phyloP scores from a whole-genome alignment of 2,797 vertebrate genomes.

The Vultur gryphus region DNA sequence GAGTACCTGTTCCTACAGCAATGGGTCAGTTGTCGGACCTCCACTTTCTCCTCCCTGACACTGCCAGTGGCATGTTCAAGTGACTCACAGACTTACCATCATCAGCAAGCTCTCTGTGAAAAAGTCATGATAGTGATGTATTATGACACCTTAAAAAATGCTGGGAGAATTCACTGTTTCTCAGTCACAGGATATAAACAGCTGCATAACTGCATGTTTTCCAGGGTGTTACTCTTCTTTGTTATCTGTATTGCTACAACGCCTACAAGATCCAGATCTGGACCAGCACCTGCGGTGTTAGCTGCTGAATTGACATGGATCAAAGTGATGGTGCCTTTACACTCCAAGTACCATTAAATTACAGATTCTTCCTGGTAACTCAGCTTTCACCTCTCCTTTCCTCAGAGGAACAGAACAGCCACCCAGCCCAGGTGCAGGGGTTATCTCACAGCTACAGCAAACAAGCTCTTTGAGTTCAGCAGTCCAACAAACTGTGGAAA shows the following conservation, averaged over 20 bases:
- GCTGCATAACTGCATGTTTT: background rate
- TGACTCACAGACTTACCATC: background rate
- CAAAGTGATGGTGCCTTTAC: background rate
- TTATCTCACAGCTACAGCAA: background rate
- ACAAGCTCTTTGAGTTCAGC: background rate
- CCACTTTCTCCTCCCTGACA: background rate
- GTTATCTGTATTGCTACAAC: background rate
- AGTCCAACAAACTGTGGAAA: background rate
- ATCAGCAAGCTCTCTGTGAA: background rate
- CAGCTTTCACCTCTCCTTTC: background rate
- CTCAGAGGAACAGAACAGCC: background rate
- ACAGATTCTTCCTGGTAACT: background rate
- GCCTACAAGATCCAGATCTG: background rate
- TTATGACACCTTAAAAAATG: background rate
- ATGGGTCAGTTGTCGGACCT: background rate
- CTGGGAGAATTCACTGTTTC: background rate
- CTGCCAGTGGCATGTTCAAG: background rate
- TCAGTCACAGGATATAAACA: background rate
- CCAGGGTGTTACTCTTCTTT: background rate
- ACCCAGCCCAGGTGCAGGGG: background rate
- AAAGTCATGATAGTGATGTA: accelerated
- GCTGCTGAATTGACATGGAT: background rate
- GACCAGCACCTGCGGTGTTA: background rate
- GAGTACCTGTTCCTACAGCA: background rate
- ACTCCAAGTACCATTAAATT: background rate